These are phyloP conservation scores for Scaptomyza polygonia DNA, from an alignment of 2,888 invertebrate species.

Conservation along the genomic window DNA sequence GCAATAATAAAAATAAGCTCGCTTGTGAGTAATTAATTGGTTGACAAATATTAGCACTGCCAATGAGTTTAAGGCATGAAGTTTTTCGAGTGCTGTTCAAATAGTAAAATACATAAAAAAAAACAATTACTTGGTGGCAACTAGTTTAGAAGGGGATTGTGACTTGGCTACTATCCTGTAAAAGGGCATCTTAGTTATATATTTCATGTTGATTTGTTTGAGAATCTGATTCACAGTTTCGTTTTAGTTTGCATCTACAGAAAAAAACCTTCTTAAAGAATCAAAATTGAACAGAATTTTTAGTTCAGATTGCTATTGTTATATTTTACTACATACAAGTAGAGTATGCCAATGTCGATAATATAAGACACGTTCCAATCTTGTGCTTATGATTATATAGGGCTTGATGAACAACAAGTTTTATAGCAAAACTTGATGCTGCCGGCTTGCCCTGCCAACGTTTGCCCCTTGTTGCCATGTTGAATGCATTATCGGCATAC, in stretches of 20 bases:
- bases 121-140: neutral
- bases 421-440: slow-evolving; percentile 53
- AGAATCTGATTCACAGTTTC: no score
- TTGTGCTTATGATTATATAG: slow-evolving; percentile 6
- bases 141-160: neutral
- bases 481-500: slow-evolving; percentile 74
- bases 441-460: neutral
- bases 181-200: no score
- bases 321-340: no score
- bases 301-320: no score
- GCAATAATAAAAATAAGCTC: slow-evolving; percentile 51
- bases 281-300: no score
- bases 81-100: slow-evolving; percentile 59
- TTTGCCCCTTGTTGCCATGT: slow-evolving; percentile 7
- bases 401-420: slow-evolving; percentile 52
- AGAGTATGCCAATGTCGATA: neutral
- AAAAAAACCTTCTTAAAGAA: no score
- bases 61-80: slow-evolving; percentile 43
- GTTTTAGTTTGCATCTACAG: no score
- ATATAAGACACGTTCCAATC: neutral
- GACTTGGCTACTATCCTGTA: neutral
- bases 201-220: no score
- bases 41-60: slow-evolving; percentile 69
- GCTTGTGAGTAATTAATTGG: slow-evolving; percentile 70
- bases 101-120: slow-evolving; percentile 28